Percentiles rank a stretch among this genome's conserved stretches.
phyloP scores from a whole-genome alignment of 2,888 invertebrate genomes.

The Drosophila testacea region DNA sequence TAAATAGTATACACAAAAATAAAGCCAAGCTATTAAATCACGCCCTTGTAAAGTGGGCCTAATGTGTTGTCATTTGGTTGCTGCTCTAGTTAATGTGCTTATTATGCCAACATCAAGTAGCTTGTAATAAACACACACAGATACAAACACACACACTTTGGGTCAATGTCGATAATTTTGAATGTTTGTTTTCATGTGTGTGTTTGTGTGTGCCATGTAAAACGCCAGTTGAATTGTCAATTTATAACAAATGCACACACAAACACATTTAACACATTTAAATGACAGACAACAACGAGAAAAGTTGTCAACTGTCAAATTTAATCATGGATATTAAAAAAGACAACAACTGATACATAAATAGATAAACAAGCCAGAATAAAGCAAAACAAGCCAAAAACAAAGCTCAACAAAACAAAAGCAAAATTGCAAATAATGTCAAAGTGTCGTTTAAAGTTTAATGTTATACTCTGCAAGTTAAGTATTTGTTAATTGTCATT shows the following conservation, averaged over 20 bases:
- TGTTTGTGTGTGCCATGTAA: slow-evolving; percentile 49
- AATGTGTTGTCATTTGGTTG: slow-evolving; percentile 61
- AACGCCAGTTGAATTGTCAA: slow-evolving; percentile 75
- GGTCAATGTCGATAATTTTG: slow-evolving; percentile 46
- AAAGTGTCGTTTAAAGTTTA: slow-evolving; percentile 33
- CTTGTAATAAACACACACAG: slow-evolving; percentile 35
- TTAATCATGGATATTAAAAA: slow-evolving; percentile 72
- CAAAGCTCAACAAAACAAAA: slow-evolving; percentile 27
- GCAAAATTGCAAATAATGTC: slow-evolving; percentile 44
- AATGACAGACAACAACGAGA: slow-evolving; percentile 64
- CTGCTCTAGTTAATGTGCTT: slow-evolving; percentile 62
- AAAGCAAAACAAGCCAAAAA: slow-evolving; percentile 14
- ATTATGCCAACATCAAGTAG: slow-evolving; percentile 55
- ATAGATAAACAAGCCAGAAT: slow-evolving; percentile 30
- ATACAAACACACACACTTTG: slow-evolving; percentile 21
- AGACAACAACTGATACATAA: slow-evolving; percentile 41
- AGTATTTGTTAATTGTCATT: neutral
- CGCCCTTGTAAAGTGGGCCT: slow-evolving; percentile 65
- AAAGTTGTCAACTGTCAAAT: slow-evolving; percentile 78
- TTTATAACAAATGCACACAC: slow-evolving; percentile 56
- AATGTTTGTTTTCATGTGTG: slow-evolving; percentile 10
- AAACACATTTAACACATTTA: slow-evolving; percentile 38
- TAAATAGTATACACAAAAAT: slow-evolving; percentile 14
- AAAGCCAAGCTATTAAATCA: slow-evolving; percentile 52
- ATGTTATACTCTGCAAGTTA: neutral